These are phyloP conservation scores for Thermophis baileyi DNA, from an alignment of 2,113 vertebrate species.

Conservation along the genomic window DNA sequence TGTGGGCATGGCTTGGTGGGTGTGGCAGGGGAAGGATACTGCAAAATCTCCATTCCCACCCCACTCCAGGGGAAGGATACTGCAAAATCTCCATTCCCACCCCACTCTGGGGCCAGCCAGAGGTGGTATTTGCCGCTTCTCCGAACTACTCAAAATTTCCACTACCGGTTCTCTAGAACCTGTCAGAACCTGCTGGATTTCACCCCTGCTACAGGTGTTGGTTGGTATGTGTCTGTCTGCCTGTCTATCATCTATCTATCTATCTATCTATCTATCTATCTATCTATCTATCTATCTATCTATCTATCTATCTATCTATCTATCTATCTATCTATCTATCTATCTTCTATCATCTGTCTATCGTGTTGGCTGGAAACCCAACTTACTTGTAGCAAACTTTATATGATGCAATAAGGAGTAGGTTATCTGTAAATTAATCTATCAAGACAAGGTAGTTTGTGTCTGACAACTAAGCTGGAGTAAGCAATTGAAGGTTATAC, in stretches of 20 bases:
- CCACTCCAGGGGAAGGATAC: no score
- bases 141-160: no score
- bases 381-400: background rate
- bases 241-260: background rate
- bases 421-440: background rate
- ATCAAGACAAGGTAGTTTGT: background rate
- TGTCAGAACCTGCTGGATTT: no score
- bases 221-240: no score
- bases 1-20: no score
- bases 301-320: rapidly evolving
- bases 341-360: background rate
- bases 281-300: background rate
- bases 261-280: no score
- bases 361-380: background rate
- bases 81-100: no score
- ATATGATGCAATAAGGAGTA: background rate
- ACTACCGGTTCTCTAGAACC: no score
- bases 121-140: no score
- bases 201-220: background rate
- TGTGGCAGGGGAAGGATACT: no score
- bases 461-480: background rate
- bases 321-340: background rate
- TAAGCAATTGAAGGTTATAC: background rate
- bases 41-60: no score
- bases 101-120: no score